Conservation (phyloP, 2,113 vertebrate genomes). For the Grammomys surdaster region DNA sequence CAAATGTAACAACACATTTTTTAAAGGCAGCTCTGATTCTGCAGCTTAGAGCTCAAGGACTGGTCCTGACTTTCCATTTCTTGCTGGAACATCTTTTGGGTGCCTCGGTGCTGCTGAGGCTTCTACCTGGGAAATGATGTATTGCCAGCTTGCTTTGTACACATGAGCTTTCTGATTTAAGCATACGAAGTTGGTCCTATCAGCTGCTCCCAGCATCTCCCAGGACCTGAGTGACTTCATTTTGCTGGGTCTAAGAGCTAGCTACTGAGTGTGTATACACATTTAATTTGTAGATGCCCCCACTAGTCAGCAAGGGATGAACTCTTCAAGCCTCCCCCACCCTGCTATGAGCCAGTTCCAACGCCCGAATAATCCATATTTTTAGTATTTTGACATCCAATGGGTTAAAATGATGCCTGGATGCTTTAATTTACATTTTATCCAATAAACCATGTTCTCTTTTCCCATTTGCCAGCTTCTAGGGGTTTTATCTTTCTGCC, state of each 20-base stretch:
- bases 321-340: neutral
- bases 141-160: neutral
- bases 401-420: neutral
- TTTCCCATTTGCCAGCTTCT: neutral
- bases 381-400: neutral
- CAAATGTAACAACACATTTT: neutral
- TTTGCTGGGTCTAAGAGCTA: neutral
- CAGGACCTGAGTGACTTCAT: neutral
- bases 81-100: neutral
- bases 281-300: neutral
- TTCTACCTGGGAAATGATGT: neutral
- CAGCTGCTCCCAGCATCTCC: neutral
- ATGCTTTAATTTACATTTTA: neutral
- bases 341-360: neutral
- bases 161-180: neutral
- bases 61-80: neutral
- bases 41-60: neutral
- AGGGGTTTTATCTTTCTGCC: neutral
- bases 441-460: neutral
- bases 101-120: neutral
- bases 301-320: neutral
- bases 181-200: neutral
- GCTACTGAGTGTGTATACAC: neutral
- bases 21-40: neutral
- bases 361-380: neutral